Evolutionary conservation across 2,888 invertebrate genomes (phyloP).

Genomic region (Girardia tigrina): DNA sequence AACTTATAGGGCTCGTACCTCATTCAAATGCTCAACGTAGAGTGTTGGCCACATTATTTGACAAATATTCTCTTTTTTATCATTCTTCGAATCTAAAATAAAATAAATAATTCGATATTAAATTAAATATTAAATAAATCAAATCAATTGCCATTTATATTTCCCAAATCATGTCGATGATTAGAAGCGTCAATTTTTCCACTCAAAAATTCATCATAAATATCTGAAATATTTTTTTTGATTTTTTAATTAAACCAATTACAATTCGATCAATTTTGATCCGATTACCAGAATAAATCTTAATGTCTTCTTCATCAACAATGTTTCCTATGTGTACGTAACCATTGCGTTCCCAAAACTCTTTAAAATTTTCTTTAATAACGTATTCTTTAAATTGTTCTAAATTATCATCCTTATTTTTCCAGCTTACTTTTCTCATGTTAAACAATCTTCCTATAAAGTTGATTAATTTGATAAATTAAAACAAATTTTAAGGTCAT

Average conservation of each 20-base stretch:
- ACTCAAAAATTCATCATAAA: conserved; percentile 38
- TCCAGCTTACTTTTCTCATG: neutral
- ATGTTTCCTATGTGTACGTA: neutral
- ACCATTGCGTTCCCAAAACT: neutral
- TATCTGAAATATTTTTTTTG: conserved; percentile 24
- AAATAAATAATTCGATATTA: neutral
- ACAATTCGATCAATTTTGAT: neutral
- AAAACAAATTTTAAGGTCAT: no score
- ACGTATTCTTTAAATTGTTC: neutral
- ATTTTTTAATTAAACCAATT: no score
- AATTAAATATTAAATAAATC: no score
- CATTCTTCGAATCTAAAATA: neutral
- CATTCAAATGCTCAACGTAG: conserved; percentile 34
- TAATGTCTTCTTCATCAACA: neutral
- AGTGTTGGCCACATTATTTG: conserved; percentile 39
- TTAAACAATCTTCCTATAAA: no score
- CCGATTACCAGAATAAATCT: neutral
- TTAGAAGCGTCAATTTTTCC: conserved; percentile 38
- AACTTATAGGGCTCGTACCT: no score
- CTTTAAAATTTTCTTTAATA: neutral
- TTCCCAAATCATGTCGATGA: conserved; percentile 39
- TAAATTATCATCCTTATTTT: neutral
- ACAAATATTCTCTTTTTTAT: conserved; percentile 38
- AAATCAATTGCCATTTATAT: neutral
- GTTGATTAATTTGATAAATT: no score